Percentiles rank a stretch among this genome's conserved stretches.
These are phyloP conservation scores for Catocala nupta DNA, from an alignment of 2,888 invertebrate genomes.

Conservation along the genomic window DNA sequence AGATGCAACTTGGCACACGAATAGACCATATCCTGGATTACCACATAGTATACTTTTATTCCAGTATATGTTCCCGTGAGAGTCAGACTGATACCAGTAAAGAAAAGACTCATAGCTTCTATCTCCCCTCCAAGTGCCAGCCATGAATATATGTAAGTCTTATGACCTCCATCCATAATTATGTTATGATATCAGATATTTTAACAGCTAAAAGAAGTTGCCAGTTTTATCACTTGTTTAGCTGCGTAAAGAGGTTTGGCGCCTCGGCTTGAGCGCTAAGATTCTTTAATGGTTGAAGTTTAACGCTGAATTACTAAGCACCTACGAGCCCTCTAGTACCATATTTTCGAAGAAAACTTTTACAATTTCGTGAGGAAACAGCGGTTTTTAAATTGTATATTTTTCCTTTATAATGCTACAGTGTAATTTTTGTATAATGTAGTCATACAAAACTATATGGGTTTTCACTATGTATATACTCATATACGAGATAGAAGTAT, in stretches of 20 bases:
- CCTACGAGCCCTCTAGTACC: conserved; percentile 21
- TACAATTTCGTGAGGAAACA: conserved; percentile 36
- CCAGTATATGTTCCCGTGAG: too few species aligned
- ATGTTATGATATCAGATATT: neutral
- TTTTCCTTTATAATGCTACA: conserved; percentile 23
- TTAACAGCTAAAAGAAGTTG: neutral
- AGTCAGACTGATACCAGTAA: too few species aligned
- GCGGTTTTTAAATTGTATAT: conserved; percentile 25
- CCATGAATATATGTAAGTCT: too few species aligned
- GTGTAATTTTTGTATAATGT: conserved; percentile 16
- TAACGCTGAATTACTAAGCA: conserved; percentile 29
- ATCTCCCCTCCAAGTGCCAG: too few species aligned
- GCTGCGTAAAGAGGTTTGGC: neutral
- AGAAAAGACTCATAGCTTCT: too few species aligned
- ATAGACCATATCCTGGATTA: too few species aligned
- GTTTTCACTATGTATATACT: too few species aligned
- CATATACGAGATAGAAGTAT: too few species aligned
- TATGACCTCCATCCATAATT: neutral
- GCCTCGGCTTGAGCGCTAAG: conserved; percentile 4
- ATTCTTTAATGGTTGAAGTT: conserved; percentile 40
- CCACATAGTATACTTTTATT: too few species aligned
- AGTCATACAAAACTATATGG: too few species aligned
- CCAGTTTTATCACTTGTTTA: neutral
- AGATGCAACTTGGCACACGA: too few species aligned
- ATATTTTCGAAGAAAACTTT: conserved; percentile 37